Evolutionary conservation across 2,888 invertebrate genomes (phyloP).

Genomic region (Pyralis farinalis): DNA sequence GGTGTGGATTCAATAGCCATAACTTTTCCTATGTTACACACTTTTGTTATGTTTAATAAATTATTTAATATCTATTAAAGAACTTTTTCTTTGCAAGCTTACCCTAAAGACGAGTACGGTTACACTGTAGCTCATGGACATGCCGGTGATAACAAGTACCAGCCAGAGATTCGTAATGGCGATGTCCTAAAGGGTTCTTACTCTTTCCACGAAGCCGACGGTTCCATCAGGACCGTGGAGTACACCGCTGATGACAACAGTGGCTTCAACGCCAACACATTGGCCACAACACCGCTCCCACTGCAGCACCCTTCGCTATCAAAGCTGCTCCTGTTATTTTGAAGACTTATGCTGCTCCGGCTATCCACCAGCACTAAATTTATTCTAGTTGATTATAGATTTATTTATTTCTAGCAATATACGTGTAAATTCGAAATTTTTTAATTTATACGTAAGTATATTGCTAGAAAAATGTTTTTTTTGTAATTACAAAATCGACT

Average conservation of each 20-base stretch:
- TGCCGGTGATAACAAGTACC: constrained; percentile 72
- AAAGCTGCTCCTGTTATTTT: constrained; percentile 31
- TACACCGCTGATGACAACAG: constrained; percentile 71
- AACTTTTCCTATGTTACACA: too few relatives aligned
- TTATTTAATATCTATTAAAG: too few relatives aligned
- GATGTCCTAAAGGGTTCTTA: constrained; percentile 73
- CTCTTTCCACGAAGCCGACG: constrained; percentile 72
- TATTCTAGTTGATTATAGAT: constrained; percentile 11
- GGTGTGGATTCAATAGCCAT: too few relatives aligned
- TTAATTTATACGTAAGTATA: too few relatives aligned
- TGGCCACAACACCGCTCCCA: constrained; percentile 45
- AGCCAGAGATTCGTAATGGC: constrained; percentile 69
- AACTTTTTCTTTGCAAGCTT: constrained; percentile 40
- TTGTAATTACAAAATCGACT: too few relatives aligned
- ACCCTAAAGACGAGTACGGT: constrained; percentile 71
- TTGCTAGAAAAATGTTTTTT: too few relatives aligned
- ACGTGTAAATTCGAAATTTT: too few relatives aligned
- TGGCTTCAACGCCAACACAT: constrained; percentile 61
- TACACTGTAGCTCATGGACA: constrained; percentile 76
- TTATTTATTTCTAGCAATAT: too few relatives aligned
- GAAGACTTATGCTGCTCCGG: constrained; percentile 19
- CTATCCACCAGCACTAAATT: constrained; percentile 21
- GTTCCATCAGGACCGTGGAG: constrained; percentile 70
- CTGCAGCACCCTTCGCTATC: constrained; percentile 31
- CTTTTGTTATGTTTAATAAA: too few relatives aligned